Evolutionary conservation across 2,888 invertebrate species (phyloP).

Genomic region (Scaptomyza reducta): DNA sequence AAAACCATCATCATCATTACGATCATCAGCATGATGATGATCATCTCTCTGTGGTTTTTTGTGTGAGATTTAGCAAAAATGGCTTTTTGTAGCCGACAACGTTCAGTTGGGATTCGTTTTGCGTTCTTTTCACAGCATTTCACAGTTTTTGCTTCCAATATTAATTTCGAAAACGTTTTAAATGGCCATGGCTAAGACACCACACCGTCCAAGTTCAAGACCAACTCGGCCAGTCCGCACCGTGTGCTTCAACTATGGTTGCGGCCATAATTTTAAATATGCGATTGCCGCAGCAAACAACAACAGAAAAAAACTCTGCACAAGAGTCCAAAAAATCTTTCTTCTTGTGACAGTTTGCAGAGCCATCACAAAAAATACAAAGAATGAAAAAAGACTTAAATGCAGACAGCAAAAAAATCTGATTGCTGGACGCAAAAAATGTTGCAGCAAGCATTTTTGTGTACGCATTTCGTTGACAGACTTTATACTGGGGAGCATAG

Average conservation of each 20-base stretch:
- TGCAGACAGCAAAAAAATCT: conserved; percentile 48
- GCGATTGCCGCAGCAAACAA: conserved; percentile 43
- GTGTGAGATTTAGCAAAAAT: conserved; percentile 63
- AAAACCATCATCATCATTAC: conserved; percentile 29
- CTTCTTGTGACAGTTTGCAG: conserved; percentile 63
- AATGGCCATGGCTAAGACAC: conserved; percentile 69
- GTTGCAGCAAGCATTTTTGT: conserved; percentile 68
- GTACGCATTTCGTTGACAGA: conserved; percentile 62
- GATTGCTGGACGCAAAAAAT: conserved; percentile 56
- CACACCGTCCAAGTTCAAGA: conserved; percentile 44
- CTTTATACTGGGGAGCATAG: conserved; percentile 37
- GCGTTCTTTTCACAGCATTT: conserved; percentile 78
- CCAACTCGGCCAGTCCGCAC: conserved; percentile 14
- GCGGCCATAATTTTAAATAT: conserved; percentile 71
- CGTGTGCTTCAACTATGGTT: conserved; percentile 31
- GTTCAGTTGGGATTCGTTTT: conserved; percentile 54
- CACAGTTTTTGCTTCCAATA: conserved; percentile 73
- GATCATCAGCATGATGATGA: conserved; percentile 37
- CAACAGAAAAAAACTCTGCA: not conserved
- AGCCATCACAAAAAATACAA: conserved; percentile 16
- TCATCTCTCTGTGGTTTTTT: conserved; percentile 60
- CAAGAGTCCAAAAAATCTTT: conserved; percentile 44
- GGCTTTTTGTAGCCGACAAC: conserved; percentile 54
- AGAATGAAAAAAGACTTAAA: conserved; percentile 29
- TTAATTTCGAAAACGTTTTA: conserved; percentile 80